Conservation (phyloP, 1,140 invertebrate species). For the Phymorhynchus buccinoides region DNA sequence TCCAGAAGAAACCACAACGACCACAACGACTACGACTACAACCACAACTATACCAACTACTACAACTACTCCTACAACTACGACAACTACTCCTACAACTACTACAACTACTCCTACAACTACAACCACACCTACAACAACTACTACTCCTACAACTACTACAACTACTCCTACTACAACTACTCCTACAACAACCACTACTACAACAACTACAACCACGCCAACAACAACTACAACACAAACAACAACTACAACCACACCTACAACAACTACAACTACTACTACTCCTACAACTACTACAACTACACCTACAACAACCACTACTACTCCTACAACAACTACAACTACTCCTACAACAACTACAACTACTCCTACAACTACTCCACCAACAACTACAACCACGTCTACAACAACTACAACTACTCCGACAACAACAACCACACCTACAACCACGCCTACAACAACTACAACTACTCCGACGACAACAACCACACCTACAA, state of each 20-base stretch:
- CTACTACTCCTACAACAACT: no score
- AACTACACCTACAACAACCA: background rate
- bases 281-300: background rate
- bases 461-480: slow-evolving; percentile 14
- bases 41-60: background rate
- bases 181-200: no score
- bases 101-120: no score
- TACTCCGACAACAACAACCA: background rate
- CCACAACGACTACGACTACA: background rate
- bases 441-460: background rate
- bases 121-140: no score
- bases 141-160: no score
- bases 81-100: no score
- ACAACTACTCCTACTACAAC: no score
- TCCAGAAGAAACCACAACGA: background rate
- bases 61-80: no score
- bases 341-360: background rate
- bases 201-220: no score
- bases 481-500: background rate
- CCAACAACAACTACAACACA: no score
- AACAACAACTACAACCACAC: no score
- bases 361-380: background rate
- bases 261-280: no score
- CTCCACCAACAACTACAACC: background rate
- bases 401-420: slow-evolving; percentile 16